These are phyloP conservation scores for Acleris literana DNA, from an alignment of 2,888 invertebrate genomes.

Conservation along the genomic window DNA sequence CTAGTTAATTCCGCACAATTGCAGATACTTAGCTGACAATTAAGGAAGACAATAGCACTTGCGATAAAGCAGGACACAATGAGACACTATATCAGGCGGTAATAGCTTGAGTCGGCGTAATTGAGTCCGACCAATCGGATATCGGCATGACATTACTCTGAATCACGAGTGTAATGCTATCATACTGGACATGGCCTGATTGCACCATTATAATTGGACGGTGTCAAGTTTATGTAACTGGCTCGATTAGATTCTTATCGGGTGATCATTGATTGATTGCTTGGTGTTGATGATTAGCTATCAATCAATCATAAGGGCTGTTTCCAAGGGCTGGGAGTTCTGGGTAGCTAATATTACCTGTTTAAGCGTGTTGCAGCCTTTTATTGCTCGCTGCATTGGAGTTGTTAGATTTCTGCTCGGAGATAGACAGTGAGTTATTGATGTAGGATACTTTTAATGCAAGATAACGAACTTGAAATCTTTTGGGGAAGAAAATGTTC, in stretches of 20 bases:
- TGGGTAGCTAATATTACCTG: no score
- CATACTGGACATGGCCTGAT: slow-evolving; percentile 18
- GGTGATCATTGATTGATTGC: slow-evolving; percentile 14
- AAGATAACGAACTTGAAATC: no score
- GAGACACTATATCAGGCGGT: slow-evolving; percentile 63
- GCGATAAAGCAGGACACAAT: slow-evolving; percentile 50
- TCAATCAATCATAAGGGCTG: not conserved
- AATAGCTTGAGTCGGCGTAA: slow-evolving; percentile 66
- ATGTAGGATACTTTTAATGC: no score
- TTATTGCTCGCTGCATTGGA: no score
- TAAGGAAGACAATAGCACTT: slow-evolving; percentile 52
- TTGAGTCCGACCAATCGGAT: slow-evolving; percentile 67
- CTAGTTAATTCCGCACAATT: slow-evolving; percentile 20
- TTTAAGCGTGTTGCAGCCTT: no score
- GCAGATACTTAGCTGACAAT: slow-evolving; percentile 35
- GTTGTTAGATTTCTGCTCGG: no score
- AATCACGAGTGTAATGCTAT: slow-evolving; percentile 47
- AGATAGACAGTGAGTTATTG: no score
- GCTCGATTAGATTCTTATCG: slow-evolving; percentile 30
- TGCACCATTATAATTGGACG: slow-evolving; percentile 27
- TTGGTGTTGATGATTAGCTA: slow-evolving; percentile 1
- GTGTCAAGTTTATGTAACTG: slow-evolving; percentile 24
- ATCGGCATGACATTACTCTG: slow-evolving; percentile 55
- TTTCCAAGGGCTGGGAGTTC: no score
- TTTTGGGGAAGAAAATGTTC: no score